Evolutionary conservation across 1,140 invertebrate genomes (phyloP), one percentile per base, ranked within the genome.

Genomic region (Calliphora vicina): DNA sequence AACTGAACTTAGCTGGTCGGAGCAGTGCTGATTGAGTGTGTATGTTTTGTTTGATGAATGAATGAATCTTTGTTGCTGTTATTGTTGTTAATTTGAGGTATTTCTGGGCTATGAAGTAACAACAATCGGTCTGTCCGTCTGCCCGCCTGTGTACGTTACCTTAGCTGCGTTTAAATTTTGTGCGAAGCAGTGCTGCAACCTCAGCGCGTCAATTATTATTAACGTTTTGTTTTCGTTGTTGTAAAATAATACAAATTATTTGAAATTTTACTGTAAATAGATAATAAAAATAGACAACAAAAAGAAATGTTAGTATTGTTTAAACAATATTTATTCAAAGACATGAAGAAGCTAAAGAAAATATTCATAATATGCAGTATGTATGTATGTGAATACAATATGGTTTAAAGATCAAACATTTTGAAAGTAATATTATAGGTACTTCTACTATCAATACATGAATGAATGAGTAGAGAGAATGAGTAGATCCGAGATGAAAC

Each of bases 21-120:
- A 35, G 35, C 35, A 35, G 85, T 86, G 76, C 86, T 88, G 43
- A 5, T 35, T 90, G 86, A 35, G 61, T 88, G 20, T 84, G 87
- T 50, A 50, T 35, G 45, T 13, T 50, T 35, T 50, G 23, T 67
- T 67, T 67, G 20, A 25, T 67, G 61, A 67, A 67, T 67, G 61
- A 67, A 67, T 67, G 61, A 67, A 67, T 67, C 61, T 67, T 20
- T 67, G 61, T 67, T n/a, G 61, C 12, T 67, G 61, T 67, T 20
- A 20, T 25, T 25, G 57, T 67, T 67, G 61, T 67, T 67, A 67
- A 67, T 20, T 67, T 67, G 61, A 67, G 61, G 61, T 67, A 67
- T 67, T 67, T 67, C 61, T 67, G 61, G 61, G 61, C 61, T 67
- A 23, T 67, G n/a, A 67, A 25, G 20, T 67, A 67, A 67, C 23